Evolutionary conservation across 2,113 vertebrate species (phyloP).

Genomic region (Macroglossus sobrinus): DNA sequence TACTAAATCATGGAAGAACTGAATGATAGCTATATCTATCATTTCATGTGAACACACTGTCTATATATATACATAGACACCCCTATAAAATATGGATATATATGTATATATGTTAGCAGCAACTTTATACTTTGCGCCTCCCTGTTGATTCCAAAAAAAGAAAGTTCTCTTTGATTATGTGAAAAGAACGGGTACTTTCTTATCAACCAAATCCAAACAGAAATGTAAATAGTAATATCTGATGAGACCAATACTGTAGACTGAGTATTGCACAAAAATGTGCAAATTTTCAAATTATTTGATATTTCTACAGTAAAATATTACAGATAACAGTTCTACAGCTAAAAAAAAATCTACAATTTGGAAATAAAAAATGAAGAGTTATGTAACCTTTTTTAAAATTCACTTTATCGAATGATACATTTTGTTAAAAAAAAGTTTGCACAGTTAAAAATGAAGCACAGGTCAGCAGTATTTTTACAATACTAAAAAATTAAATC

Average conservation of each 20-base stretch:
- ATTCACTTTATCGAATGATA: conserved; percentile 90
- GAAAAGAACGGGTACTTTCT: conserved; percentile 83
- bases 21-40: conserved; percentile 76
- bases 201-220: conserved; percentile 78
- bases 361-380: conserved; percentile 86
- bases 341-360: conserved; percentile 90
- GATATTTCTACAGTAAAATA: conserved; percentile 88
- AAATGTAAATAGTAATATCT: conserved; percentile 80
- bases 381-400: conserved; percentile 86
- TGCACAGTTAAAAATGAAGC: conserved; percentile 97
- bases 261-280: conserved; percentile 86
- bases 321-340: conserved; percentile 93
- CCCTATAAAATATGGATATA: conserved; percentile 61
- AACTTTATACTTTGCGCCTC: conserved; percentile 99
- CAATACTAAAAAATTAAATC: conserved; percentile 99
- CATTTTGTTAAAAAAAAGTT: conserved; percentile 93
- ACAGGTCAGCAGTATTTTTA: conserved; percentile 98
- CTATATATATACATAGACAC: conserved; percentile 79
- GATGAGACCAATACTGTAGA: conserved; percentile 84
- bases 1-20: conserved; percentile 86
- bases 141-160: conserved; percentile 98
- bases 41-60: conserved; percentile 72
- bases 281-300: conserved; percentile 86
- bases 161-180: conserved; percentile 83
- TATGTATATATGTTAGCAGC: conserved; percentile 91